These are phyloP conservation scores for Sarcophaga caerulescens DNA, from an alignment of 2,888 invertebrate genomes.

Conservation along the genomic window DNA sequence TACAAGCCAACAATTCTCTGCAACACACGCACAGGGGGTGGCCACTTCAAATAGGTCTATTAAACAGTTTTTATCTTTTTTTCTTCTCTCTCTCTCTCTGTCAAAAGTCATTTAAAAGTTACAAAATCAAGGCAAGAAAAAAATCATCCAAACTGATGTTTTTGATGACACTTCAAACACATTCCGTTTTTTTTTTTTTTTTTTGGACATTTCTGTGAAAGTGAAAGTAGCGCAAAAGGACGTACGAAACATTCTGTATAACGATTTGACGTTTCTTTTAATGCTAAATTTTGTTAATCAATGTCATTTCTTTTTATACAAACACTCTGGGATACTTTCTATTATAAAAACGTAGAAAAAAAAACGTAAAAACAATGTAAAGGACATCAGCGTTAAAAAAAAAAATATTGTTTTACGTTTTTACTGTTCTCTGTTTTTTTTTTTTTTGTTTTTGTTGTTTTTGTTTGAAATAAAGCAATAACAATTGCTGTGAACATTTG, in stretches of 20 bases:
- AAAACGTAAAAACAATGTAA: background rate
- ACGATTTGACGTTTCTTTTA: background rate
- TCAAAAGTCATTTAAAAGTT: background rate
- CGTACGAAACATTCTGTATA: no score
- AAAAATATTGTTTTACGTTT: no score
- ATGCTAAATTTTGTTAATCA: conserved; percentile 16
- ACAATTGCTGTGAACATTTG: background rate
- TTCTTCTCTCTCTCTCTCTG: background rate
- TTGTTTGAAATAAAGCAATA: background rate
- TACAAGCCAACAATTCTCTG: no score
- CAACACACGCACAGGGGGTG: background rate
- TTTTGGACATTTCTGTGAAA: no score
- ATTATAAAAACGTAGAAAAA: background rate
- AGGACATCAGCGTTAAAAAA: background rate
- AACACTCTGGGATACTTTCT: background rate
- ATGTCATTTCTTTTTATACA: background rate
- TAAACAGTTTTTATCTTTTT: no score
- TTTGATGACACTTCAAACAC: conserved; percentile 1
- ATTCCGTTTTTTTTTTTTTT: background rate
- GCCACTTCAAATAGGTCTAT: background rate
- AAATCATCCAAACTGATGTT: background rate
- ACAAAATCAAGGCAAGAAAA: background rate
- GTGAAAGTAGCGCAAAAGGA: no score
- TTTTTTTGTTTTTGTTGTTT: background rate
- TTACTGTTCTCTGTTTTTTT: no score